Percentiles rank a stretch among this genome's conserved stretches.
Evolutionary conservation across 2,888 invertebrate genomes (phyloP).

Genomic region (Drosophila helvetica): DNA sequence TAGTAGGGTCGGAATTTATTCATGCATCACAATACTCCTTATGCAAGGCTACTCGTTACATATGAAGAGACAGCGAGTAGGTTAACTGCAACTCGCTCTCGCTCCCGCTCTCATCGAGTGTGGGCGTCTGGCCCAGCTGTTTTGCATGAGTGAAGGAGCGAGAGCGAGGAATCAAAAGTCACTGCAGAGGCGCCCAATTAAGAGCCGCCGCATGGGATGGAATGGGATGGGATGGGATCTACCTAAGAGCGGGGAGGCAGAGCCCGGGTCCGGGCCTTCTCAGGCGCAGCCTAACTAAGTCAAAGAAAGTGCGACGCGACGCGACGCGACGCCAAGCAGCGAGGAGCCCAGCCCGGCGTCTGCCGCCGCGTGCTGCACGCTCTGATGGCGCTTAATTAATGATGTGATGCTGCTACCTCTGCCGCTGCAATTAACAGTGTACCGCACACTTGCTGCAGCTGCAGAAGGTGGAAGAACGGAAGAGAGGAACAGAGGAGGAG

Average conservation of each 20-base stretch:
- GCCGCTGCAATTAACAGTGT: slow-evolving; percentile 61
- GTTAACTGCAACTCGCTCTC: not conserved
- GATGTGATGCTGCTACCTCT: slow-evolving; percentile 56
- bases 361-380: slow-evolving; percentile 70
- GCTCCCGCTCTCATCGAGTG: not conserved
- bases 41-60: not conserved
- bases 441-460: slow-evolving; percentile 34
- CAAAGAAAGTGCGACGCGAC: slow-evolving; percentile 61
- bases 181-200: slow-evolving; percentile 17
- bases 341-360: slow-evolving; percentile 9
- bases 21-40: not conserved
- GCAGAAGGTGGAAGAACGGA: slow-evolving; percentile 7
- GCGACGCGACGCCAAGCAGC: slow-evolving; percentile 28
- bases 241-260: not conserved
- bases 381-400: slow-evolving; percentile 76
- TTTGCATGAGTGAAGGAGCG: not conserved
- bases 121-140: slow-evolving; percentile 2
- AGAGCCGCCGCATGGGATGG: slow-evolving; percentile 6
- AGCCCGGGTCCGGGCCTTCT: not conserved
- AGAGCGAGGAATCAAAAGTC: slow-evolving; percentile 1
- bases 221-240: not conserved
- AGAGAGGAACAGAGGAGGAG: no score
- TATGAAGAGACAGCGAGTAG: not conserved
- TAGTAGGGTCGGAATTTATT: no score
- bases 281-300: slow-evolving; percentile 51